These are phyloP conservation scores for Pterois miles DNA, from an alignment of 2,797 vertebrate genomes.

Conservation along the genomic window DNA sequence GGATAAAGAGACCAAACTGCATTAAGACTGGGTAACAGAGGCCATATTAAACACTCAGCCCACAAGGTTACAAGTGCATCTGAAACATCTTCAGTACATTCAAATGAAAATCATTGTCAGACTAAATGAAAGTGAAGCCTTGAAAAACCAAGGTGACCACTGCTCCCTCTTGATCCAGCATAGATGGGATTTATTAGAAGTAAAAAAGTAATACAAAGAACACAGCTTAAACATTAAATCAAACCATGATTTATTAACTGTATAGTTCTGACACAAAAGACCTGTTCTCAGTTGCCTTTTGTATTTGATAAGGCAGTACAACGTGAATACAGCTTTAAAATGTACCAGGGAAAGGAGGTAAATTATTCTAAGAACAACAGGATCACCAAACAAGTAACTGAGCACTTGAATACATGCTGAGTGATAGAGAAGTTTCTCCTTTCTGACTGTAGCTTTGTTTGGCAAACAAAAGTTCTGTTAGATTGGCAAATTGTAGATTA, in stretches of 20 bases:
- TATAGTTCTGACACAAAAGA: neutral
- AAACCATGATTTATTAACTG: neutral
- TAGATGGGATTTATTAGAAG: conserved; percentile 28
- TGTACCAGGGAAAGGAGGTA: neutral
- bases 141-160: conserved; percentile 45
- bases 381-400: neutral
- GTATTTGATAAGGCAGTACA: neutral
- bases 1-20: conserved; percentile 35
- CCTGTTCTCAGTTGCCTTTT: neutral
- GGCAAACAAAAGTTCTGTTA: neutral
- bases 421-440: neutral
- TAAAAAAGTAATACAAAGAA: neutral
- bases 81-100: conserved; percentile 38
- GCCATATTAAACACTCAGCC: conserved; percentile 39
- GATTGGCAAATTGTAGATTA: neutral
- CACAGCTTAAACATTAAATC: neutral
- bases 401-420: neutral
- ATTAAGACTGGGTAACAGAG: conserved; percentile 17
- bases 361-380: neutral
- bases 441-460: neutral
- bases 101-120: conserved; percentile 25
- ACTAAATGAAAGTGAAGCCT: conserved; percentile 23
- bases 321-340: neutral
- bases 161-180: conserved; percentile 17
- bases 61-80: conserved; percentile 32